phyloP scores from a whole-genome alignment of 2,797 vertebrate genomes.

The Pangasius sanitwongsei region DNA sequence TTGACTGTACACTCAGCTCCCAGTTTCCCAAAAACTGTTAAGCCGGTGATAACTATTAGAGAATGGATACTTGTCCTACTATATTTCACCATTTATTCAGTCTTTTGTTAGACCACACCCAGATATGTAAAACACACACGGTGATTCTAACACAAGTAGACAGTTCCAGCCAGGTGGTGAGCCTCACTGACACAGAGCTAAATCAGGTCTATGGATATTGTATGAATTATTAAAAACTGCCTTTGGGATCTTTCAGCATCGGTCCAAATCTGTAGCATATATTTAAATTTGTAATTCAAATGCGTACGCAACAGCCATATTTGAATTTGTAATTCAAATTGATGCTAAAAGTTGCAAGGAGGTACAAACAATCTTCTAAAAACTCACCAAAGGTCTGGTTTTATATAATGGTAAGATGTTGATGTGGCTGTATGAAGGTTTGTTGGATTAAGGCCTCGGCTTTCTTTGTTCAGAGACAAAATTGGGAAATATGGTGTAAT shows the following conservation, averaged over 20 bases:
- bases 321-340: slow-evolving; percentile 70
- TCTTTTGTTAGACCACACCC: not conserved
- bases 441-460: not conserved
- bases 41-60: not conserved
- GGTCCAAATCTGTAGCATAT: slow-evolving; percentile 62
- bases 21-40: not conserved
- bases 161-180: slow-evolving; percentile 62
- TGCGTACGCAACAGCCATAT: slow-evolving; percentile 31
- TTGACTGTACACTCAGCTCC: not conserved
- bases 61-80: not conserved
- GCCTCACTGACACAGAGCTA: slow-evolving; percentile 28
- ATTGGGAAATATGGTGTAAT: not conserved
- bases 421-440: slow-evolving; percentile 43
- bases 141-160: slow-evolving; percentile 59
- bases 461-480: not conserved
- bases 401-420: slow-evolving; percentile 33
- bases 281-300: slow-evolving; percentile 70
- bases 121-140: not conserved
- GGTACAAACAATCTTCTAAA: slow-evolving; percentile 51
- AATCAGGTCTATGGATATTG: slow-evolving; percentile 60
- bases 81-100: not conserved
- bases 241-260: slow-evolving; percentile 63
- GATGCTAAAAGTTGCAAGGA: slow-evolving; percentile 59
- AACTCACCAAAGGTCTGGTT: slow-evolving; percentile 29
- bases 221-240: slow-evolving; percentile 62